Evolutionary conservation across 2,888 invertebrate genomes (phyloP).

Genomic region (Oscheius onirici): DNA sequence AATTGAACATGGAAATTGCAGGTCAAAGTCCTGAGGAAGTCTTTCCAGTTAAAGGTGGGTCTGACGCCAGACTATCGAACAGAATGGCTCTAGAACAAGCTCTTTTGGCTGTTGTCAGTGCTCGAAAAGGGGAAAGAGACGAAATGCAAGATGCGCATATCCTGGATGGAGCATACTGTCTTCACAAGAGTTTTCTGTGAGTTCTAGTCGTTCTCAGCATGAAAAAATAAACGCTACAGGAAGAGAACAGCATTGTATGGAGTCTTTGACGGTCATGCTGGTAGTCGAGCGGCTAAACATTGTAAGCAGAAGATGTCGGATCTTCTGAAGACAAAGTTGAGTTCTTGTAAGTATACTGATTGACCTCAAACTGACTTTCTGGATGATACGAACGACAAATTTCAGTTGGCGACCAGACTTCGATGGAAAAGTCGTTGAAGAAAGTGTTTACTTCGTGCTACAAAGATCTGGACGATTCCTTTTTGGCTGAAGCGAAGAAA

Average conservation of each 20-base stretch:
- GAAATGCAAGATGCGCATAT: constrained; percentile 76
- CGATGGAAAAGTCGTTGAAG: constrained; percentile 73
- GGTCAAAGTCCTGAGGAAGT: background rate
- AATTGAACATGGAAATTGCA: background rate
- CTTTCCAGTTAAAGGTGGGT: background rate
- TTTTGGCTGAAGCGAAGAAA: constrained; percentile 73
- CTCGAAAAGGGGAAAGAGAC: constrained; percentile 74
- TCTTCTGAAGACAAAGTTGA: constrained; percentile 71
- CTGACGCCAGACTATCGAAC: background rate
- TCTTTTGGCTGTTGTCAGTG: constrained; percentile 31
- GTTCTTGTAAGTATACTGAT: constrained; percentile 69
- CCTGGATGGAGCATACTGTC: constrained; percentile 71
- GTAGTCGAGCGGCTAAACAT: constrained; percentile 73
- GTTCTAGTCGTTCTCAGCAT: background rate
- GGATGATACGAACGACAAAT: constrained; percentile 5
- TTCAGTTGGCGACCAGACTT: constrained; percentile 41
- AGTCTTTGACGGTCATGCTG: constrained; percentile 76
- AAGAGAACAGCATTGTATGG: constrained; percentile 72
- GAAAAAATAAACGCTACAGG: constrained; percentile 28
- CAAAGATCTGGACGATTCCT: constrained; percentile 75
- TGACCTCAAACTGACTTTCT: constrained; percentile 67
- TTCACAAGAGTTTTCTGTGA: constrained; percentile 37
- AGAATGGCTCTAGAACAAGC: constrained; percentile 17
- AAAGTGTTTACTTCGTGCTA: constrained; percentile 73
- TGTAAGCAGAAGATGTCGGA: constrained; percentile 70